These are phyloP conservation scores for Luffia ferchaultella DNA, from an alignment of 2,888 invertebrate species.

Conservation along the genomic window DNA sequence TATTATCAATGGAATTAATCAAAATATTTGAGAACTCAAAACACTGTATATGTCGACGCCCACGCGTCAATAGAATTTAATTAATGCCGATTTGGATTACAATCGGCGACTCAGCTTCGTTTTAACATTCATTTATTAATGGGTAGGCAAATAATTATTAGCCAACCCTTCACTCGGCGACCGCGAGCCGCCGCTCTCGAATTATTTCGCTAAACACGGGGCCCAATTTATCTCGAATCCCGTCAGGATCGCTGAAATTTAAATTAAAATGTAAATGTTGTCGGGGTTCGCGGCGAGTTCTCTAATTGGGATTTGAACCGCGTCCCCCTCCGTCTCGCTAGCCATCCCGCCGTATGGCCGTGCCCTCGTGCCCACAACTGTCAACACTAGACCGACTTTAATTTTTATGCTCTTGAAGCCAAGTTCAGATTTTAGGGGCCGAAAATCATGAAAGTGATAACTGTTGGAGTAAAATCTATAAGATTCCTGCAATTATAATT, in stretches of 20 bases:
- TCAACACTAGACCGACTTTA: neutral
- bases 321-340: no score
- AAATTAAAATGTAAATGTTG: conserved; percentile 65
- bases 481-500: no score
- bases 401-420: neutral
- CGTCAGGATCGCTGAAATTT: conserved; percentile 57
- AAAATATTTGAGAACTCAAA: no score
- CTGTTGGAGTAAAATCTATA: no score
- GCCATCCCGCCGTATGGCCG: neutral
- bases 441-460: no score
- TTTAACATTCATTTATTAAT: conserved; percentile 41
- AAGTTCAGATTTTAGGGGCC: neutral
- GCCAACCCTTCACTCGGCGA: conserved; percentile 38
- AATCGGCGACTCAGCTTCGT: no score
- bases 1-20: no score
- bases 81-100: no score
- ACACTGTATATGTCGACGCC: no score
- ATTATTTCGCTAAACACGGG: conserved; percentile 57
- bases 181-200: conserved; percentile 41
- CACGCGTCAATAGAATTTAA: no score
- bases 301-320: conserved; percentile 48
- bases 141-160: conserved; percentile 43
- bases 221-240: conserved; percentile 59
- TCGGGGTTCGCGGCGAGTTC: conserved; percentile 37
- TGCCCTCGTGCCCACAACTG: no score